Base-by-base conservation (phyloP, 64 coral and sea anemone genomes). In the Montipora foliosa region DNA sequence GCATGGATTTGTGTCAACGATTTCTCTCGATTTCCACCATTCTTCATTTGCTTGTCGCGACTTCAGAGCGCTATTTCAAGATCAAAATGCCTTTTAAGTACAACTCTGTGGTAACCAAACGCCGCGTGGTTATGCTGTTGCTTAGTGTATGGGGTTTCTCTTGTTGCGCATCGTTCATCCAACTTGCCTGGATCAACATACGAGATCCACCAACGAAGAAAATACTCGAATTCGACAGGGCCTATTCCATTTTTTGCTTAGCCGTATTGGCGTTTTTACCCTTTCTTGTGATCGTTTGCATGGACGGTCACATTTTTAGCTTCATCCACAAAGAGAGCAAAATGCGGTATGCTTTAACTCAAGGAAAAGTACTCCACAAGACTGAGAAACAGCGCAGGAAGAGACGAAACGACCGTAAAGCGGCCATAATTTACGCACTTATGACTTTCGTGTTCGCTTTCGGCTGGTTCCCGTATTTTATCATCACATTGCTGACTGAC, bases 391-490 rank as follows among this genome's bases (percentile, higher is more conserved):
- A 58, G 4, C 13, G 37, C 0, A 94, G 77, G 44, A 76, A 77
- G 46, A 82, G 77, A 77, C 46, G 73, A 68, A 91, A 92, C 47
- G 95, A 97, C 47, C 51, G 89, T 4, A 94, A 94, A 84, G 95
- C 84, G 0, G 55, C 76, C 4, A 4, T 91, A 1, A 73, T 97
- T 8, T 97, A 97, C 58, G 80, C 87, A 0, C 62, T 79, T 1
- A 97, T 97, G 95, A 84, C 93, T 4, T 51, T 92, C 3, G 91
- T 74, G 17, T 97, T 97, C 25, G 82, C 88, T 17, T 9, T 97
- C 1, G 95, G 95, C 3, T 97, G 92, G 89, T 90, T 97, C 15
- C 92, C 95, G 29, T 97, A 94, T 48, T 97, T 97, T 55, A 77
- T 97, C 8, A 57, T 97, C 21, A 83, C 95, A 5, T 8, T 83